Percentiles rank a stretch among this genome's conserved stretches.
phyloP scores from a whole-genome alignment of 2,888 invertebrate species.

The Hypolimnas misippus region DNA sequence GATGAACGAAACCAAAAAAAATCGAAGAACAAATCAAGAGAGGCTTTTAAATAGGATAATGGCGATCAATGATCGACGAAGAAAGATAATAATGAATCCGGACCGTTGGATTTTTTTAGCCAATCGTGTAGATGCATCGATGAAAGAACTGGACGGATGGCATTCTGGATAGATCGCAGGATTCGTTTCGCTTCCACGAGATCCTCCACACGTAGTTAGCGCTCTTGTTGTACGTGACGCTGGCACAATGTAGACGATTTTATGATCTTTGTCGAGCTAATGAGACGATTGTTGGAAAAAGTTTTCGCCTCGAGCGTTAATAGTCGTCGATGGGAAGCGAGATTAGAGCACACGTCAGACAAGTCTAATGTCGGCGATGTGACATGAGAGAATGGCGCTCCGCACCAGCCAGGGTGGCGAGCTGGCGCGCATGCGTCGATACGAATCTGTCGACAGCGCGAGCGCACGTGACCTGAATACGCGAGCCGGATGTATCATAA shows the following conservation, averaged over 20 bases:
- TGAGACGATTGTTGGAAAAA: constrained; percentile 76
- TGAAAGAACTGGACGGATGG: constrained; percentile 68
- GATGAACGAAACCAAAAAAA: constrained; percentile 71
- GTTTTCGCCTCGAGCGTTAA: constrained; percentile 62
- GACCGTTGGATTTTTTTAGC: constrained; percentile 72
- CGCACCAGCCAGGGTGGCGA: constrained; percentile 54
- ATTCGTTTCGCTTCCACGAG: constrained; percentile 81
- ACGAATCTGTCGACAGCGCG: constrained; percentile 69
- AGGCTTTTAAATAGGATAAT: constrained; percentile 83
- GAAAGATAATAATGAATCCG: constrained; percentile 81
- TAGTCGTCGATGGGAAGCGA: constrained; percentile 61
- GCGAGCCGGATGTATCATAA: constrained; percentile 71
- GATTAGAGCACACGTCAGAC: constrained; percentile 61
- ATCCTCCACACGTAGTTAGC: constrained; percentile 81
- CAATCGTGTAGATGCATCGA: constrained; percentile 64
- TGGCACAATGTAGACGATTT: constrained; percentile 71
- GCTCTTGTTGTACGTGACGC: constrained; percentile 75
- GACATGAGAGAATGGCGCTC: constrained; percentile 73
- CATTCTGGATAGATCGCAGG: constrained; percentile 70
- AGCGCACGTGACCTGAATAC: constrained; percentile 78
- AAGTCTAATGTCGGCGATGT: constrained; percentile 51
- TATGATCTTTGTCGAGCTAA: constrained; percentile 77
- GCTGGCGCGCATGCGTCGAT: constrained; percentile 61
- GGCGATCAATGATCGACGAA: constrained; percentile 81
- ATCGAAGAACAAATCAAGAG: constrained; percentile 80